Evolutionary conservation across 2,888 invertebrate species (phyloP).

Genomic region (Aleiodes alternator): DNA sequence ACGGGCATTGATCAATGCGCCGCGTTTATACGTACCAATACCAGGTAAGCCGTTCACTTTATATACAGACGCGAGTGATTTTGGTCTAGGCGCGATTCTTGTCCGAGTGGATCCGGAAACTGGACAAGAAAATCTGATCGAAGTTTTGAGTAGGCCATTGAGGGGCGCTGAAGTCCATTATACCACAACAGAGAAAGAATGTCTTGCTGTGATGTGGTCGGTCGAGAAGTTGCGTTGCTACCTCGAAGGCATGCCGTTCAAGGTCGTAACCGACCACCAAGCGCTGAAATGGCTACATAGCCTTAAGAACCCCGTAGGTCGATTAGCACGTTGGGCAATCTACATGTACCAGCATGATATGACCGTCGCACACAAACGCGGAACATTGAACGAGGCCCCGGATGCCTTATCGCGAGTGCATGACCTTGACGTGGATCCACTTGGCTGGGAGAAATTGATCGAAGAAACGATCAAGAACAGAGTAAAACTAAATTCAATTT

Average conservation of each 20-base stretch:
- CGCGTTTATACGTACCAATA: constrained; percentile 29
- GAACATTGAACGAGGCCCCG: constrained; percentile 50
- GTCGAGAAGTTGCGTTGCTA: too few species aligned
- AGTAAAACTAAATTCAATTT: too few species aligned
- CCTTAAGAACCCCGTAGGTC: constrained; percentile 28
- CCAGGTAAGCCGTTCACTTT: constrained; percentile 21
- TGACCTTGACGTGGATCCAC: constrained; percentile 40
- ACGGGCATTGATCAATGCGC: constrained; percentile 19
- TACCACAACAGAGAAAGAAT: too few species aligned
- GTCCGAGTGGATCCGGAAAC: constrained; percentile 42
- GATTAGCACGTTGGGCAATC: constrained; percentile 50
- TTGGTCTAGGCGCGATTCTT: constrained; percentile 51
- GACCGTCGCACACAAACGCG: constrained; percentile 43
- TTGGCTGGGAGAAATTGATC: constrained; percentile 39
- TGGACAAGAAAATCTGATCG: constrained; percentile 44
- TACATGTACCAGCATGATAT: constrained; percentile 43
- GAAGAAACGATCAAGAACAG: constrained; percentile 31
- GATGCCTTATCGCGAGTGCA: constrained; percentile 47
- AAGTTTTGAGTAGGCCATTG: constrained; percentile 47
- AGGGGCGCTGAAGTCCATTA: constrained; percentile 40
- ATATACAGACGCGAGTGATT: constrained; percentile 42
- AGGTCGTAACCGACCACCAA: constrained; percentile 55
- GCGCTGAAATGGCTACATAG: constrained; percentile 46
- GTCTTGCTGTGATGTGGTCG: too few species aligned
- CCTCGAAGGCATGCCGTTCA: constrained; percentile 40